phyloP scores from a whole-genome alignment of 2,113 vertebrate genomes.

The Perca flavescens region DNA sequence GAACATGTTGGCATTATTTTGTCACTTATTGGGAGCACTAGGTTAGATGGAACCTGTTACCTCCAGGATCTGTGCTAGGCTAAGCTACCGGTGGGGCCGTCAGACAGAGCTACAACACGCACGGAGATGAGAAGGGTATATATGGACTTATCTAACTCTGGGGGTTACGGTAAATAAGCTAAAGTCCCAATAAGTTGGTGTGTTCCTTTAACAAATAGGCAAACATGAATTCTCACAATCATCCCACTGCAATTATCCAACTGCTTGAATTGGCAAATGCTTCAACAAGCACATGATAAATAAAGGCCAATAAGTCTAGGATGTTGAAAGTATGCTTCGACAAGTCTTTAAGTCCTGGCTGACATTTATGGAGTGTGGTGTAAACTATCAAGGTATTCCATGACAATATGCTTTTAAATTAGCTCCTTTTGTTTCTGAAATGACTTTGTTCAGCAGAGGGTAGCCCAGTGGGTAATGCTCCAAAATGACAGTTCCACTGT shows the following conservation, averaged over 20 bases:
- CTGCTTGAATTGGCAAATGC: background rate
- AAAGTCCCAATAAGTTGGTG: too few species aligned
- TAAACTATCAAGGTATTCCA: constrained; percentile 34
- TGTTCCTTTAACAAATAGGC: background rate
- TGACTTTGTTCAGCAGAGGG: constrained; percentile 48
- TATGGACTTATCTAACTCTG: too few species aligned
- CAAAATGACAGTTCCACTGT: constrained; percentile 70
- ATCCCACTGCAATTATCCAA: background rate
- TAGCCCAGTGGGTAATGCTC: constrained; percentile 51
- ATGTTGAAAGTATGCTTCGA: constrained; percentile 41
- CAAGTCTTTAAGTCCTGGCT: constrained; percentile 36
- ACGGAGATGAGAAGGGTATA: too few species aligned
- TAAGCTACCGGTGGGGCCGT: too few species aligned
- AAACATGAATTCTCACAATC: background rate
- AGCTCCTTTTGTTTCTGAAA: constrained; percentile 33
- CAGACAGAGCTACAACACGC: too few species aligned
- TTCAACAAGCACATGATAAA: constrained; percentile 56
- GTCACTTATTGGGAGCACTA: too few species aligned
- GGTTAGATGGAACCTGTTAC: too few species aligned
- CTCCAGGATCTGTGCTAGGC: too few species aligned
- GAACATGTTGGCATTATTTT: too few species aligned
- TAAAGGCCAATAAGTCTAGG: constrained; percentile 65
- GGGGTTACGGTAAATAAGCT: too few species aligned
- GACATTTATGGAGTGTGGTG: constrained; percentile 36
- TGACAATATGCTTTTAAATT: constrained; percentile 25